A percentile compares a stretch with the other conserved stretches of the same genome.
Conservation (phyloP, 2,888 invertebrate species). For the Eristalinus sepulchralis region DNA sequence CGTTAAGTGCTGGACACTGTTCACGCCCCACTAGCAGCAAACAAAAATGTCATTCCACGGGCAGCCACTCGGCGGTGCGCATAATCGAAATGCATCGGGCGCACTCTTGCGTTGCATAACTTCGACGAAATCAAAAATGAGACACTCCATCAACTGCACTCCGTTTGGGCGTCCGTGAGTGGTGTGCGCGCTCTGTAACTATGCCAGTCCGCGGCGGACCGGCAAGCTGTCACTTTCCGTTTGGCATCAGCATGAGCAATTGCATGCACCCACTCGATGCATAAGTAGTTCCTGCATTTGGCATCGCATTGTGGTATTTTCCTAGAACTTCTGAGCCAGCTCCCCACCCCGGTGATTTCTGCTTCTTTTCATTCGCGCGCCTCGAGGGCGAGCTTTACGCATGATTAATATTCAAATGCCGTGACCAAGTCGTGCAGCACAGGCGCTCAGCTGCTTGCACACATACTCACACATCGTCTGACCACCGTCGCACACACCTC, state of each 20-base stretch:
- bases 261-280: conserved; percentile 56
- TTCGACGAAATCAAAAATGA: conserved; percentile 27
- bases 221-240: conserved; percentile 55
- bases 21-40: not conserved
- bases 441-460: conserved; percentile 55
- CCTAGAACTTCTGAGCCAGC: conserved; percentile 18
- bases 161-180: not conserved
- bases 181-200: too few species aligned
- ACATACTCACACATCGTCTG: conserved; percentile 56
- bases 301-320: conserved; percentile 9
- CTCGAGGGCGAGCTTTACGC: conserved; percentile 48
- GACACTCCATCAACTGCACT: not conserved
- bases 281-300: conserved; percentile 67
- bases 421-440: conserved; percentile 67
- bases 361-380: not conserved
- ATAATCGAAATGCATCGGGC: conserved; percentile 12
- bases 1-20: conserved; percentile 22
- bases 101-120: conserved; percentile 45
- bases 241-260: conserved; percentile 57
- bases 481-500: conserved; percentile 22
- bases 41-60: conserved; percentile 5
- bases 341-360: not conserved
- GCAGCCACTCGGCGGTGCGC: not conserved
- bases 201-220: conserved; percentile 3
- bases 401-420: conserved; percentile 71